phyloP scores from a whole-genome alignment of 2,888 invertebrate genomes.

The Lasioglossum morio region DNA sequence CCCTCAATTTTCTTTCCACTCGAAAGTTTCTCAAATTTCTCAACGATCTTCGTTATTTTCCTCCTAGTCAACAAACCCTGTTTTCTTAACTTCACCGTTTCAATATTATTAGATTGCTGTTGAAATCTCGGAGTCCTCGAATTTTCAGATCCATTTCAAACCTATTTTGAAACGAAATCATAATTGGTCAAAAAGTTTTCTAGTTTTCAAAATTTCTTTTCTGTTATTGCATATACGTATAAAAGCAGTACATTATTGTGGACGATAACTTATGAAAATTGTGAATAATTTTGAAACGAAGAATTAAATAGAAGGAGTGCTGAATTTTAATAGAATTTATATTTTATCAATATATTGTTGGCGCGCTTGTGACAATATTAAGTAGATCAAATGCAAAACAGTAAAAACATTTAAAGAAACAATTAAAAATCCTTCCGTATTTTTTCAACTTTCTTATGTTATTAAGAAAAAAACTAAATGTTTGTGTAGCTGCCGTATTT shows the following conservation, averaged over 20 bases:
- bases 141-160: not conserved
- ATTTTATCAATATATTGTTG: not conserved
- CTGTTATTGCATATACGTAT: too few species aligned
- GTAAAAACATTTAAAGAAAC: too few species aligned
- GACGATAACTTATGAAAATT: not conserved
- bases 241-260: not conserved
- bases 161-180: not conserved
- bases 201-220: not conserved
- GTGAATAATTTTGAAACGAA: not conserved
- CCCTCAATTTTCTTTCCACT: not conserved
- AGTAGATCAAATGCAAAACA: too few species aligned
- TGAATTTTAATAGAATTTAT: not conserved
- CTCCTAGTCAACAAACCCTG: not conserved
- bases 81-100: not conserved
- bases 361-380: not conserved
- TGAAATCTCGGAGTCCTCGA: not conserved
- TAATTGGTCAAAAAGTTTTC: not conserved
- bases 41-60: not conserved
- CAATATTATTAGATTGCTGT: not conserved
- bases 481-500: not conserved
- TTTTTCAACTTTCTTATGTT: not conserved
- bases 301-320: not conserved
- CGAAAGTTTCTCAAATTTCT: not conserved
- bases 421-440: not conserved
- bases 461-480: not conserved